Conservation (phyloP, 2,113 vertebrate genomes). For the Trachemys scripta region DNA sequence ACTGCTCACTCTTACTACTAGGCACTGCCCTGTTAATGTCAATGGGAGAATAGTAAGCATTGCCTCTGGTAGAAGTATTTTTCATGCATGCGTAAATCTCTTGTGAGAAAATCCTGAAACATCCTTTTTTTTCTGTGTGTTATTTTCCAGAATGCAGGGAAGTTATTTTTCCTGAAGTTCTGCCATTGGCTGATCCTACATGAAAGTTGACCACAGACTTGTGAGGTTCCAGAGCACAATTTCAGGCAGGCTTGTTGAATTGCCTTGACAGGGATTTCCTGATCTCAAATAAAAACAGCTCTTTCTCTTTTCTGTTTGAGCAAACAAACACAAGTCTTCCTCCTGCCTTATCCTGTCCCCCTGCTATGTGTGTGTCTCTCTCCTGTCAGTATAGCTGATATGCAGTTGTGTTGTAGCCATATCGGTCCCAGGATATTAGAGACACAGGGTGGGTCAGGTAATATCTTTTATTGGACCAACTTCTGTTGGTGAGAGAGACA, state of each 20-base stretch:
- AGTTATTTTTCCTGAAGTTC: conserved; percentile 45
- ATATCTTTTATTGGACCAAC: no score
- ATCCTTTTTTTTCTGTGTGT: conserved; percentile 36
- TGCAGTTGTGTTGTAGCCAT: no score
- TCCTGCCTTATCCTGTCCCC: no score
- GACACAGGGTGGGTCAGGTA: no score
- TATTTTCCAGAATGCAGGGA: conserved; percentile 47
- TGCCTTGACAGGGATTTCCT: conserved; percentile 58
- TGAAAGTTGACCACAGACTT: conserved; percentile 57
- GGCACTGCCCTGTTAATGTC: neutral
- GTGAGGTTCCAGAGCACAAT: conserved; percentile 42
- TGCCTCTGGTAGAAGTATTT: neutral
- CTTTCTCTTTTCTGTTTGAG: neutral
- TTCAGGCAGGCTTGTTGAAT: conserved; percentile 57
- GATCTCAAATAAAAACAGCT: conserved; percentile 3
- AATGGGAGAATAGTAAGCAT: neutral
- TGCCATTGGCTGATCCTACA: conserved; percentile 39
- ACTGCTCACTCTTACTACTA: neutral
- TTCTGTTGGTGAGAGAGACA: no score
- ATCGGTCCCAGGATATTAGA: no score
- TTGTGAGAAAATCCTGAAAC: conserved; percentile 50
- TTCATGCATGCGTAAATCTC: conserved; percentile 63
- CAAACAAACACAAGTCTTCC: no score
- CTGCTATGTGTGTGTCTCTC: no score
- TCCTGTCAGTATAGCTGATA: no score